Evolutionary conservation across 2,113 vertebrate species (phyloP).

Genomic region (Pluvialis apricaria): DNA sequence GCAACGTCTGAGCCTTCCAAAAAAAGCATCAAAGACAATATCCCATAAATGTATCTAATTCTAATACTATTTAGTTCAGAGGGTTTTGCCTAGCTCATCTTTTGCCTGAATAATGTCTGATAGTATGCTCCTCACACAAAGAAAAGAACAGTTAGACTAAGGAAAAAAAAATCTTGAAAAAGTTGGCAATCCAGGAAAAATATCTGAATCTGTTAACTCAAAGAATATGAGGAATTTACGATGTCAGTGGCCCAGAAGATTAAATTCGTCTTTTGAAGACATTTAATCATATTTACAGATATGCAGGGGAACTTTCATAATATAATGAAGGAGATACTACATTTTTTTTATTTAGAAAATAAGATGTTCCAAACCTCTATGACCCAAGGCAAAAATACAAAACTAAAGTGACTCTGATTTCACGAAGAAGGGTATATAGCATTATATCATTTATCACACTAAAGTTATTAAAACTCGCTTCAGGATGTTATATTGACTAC

Average conservation of each 20-base stretch:
- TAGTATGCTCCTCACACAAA: not conserved
- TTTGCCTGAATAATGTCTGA: not conserved
- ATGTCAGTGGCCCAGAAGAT: not conserved
- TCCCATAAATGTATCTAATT: not conserved
- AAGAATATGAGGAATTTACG: not conserved
- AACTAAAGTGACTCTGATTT: not conserved
- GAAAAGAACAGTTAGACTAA: not conserved
- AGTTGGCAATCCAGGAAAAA: not conserved
- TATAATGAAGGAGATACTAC: not conserved
- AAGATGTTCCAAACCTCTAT: not conserved
- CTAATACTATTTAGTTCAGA: not conserved
- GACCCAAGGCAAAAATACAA: not conserved
- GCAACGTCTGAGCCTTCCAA: not conserved
- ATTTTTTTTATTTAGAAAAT: not conserved
- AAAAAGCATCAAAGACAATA: not conserved
- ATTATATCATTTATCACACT: not conserved
- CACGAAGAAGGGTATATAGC: not conserved
- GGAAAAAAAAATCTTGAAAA: not conserved
- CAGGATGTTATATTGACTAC: not conserved
- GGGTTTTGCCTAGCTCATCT: not conserved
- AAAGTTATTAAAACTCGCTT: not conserved
- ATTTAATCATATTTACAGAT: not conserved
- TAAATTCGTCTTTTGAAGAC: not conserved
- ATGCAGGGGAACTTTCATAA: not conserved
- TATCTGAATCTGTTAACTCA: not conserved